A percentile compares a stretch with the other conserved stretches of the same genome.
Conservation (phyloP, 2,113 vertebrate species). For the Suricata suricatta region DNA sequence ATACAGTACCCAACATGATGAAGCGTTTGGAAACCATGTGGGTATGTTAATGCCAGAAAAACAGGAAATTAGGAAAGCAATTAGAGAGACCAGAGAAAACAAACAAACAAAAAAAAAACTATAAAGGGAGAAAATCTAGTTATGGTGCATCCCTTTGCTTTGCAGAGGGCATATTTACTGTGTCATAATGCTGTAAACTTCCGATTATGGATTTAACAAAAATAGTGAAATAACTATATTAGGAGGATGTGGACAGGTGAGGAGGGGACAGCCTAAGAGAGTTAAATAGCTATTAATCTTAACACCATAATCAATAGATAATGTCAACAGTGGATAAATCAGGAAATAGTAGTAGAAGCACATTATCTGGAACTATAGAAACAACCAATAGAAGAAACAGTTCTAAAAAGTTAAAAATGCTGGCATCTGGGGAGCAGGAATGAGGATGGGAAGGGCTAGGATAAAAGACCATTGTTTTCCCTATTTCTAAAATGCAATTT, state of each 20-base stretch:
- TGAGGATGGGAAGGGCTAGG: background rate
- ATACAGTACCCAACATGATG: background rate
- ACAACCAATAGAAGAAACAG: background rate
- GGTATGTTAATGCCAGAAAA: background rate
- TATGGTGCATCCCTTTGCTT: background rate
- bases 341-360: constrained; percentile 49
- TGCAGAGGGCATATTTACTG: background rate
- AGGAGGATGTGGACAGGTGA: constrained; percentile 53
- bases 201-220: constrained; percentile 63
- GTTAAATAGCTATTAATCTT: constrained; percentile 64
- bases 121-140: background rate
- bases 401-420: constrained; percentile 40
- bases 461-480: background rate
- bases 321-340: constrained; percentile 52
- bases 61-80: background rate
- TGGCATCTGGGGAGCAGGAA: background rate
- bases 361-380: constrained; percentile 46
- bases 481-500: constrained; percentile 37
- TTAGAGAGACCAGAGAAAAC: background rate
- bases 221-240: constrained; percentile 63
- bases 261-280: constrained; percentile 51
- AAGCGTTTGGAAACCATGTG: background rate
- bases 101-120: background rate
- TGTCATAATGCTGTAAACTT: constrained; percentile 58
- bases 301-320: constrained; percentile 62